Base-by-base conservation (phyloP, 2,797 vertebrate genomes). In the Sternarchorhynchus goeldii region DNA sequence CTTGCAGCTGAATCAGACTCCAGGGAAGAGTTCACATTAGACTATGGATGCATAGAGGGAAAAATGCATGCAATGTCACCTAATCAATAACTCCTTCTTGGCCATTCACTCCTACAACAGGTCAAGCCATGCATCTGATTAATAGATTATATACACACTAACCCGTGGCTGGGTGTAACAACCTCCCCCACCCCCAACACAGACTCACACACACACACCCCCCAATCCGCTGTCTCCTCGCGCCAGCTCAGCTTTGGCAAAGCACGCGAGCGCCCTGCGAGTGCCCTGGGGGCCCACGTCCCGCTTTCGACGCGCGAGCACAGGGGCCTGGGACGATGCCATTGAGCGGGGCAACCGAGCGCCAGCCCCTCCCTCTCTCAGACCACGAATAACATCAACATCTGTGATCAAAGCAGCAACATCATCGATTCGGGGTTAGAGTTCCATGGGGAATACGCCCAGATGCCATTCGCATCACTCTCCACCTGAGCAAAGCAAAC, bases 31-130 rank as follows among this genome's bases (percentile, higher is more conserved):
- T 73, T 32, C n/a, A 14, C 57, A 59, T 63, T 17, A 64, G 50
- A 58, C 53, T 45, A 17, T 16, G 10, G 69, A 64, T 18, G 0
- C 20, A 53, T 31, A 21, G 73, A 66, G 71, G 60, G 41, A 17
- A 73, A 73, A 78, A 21, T 1, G 69, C 17, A 21, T 10, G 34
- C 73, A 57, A 75, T 69, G 58, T 21, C 58, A 20, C 56, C 63
- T 45, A 69, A 85, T 85, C 81, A 60, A 85, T 85, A 73, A 25
- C 20, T 77, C 59, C 62, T 63, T 82, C 56, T 34, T 57, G 68
- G 57, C 56, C 36, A 77, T 65, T 21, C 14, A 75, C 77, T 80
- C 78, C 83, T 80, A 84, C 81, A 57, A 60, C 57, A 80, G 75
- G 78, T 58, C 81, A 80, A 50, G 70, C 65, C 67, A 34, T 74